phyloP scores from a whole-genome alignment of 2,797 vertebrate species.

The Aldrovandia affinis region DNA sequence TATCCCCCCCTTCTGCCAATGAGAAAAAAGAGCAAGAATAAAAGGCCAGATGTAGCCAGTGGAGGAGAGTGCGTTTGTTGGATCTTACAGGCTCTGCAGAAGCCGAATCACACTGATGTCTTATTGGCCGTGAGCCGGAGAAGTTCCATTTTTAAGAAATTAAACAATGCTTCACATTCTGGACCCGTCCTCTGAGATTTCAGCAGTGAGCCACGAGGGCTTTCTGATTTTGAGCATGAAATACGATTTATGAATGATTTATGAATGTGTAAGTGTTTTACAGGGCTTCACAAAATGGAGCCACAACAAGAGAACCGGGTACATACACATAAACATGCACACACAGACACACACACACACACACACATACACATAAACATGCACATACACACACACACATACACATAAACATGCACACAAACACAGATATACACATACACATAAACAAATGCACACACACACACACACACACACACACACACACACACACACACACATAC shows the following conservation, averaged over 20 bases:
- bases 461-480: background rate
- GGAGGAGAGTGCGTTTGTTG: background rate
- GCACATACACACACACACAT: background rate
- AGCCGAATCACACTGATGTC: background rate
- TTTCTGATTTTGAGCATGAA: background rate
- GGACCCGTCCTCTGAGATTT: background rate
- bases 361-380: background rate
- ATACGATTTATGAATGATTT: conserved; percentile 19
- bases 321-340: background rate
- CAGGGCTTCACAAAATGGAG: background rate
- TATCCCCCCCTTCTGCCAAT: background rate
- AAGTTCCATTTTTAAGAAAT: background rate
- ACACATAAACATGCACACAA: background rate
- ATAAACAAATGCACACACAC: background rate
- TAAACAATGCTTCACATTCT: background rate
- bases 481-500: background rate
- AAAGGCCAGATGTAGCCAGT: too few relatives aligned
- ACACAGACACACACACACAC: background rate
- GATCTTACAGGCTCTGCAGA: background rate
- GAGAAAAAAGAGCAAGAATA: background rate
- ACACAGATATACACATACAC: background rate
- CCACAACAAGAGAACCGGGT: background rate
- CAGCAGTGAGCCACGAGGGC: background rate
- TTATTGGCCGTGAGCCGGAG: background rate
- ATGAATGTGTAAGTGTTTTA: conserved; percentile 1